Evolutionary conservation across 2,797 vertebrate genomes (phyloP), one percentile per base, ranked within the genome.

Genomic region (Sebastes iracundus): DNA sequence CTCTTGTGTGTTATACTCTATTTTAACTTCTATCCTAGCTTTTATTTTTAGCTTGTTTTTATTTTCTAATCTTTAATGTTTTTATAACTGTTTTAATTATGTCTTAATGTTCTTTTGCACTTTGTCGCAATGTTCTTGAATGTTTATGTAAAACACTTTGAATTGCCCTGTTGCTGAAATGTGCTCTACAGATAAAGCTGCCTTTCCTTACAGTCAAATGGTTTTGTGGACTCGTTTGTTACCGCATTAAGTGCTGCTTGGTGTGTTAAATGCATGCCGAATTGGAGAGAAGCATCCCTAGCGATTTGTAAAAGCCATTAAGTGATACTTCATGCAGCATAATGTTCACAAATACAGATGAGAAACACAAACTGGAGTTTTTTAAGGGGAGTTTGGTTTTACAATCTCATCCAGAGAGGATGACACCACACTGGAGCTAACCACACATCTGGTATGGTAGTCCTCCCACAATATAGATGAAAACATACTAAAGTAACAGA

Each of bases 151-250:
- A 38, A 0, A 0, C 35, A 14, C 35, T 38, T 38, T 14, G 35
- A 14, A 14, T 1, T 14, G 35, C 35, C 13, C 35, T 38, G 35
- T 2, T 38, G 35, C 13, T 38, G 35, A 38, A 14, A 38, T 38
- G 35, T 38, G 13, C 5, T 38, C 1, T 38, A 38, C 0, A 38
- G 0, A 38, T 38, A 38, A 38, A 38, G 12, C 35, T 1, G 5
- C 35, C 35, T 38, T 38, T 2, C 35, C 35, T 38, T 38, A 0
- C 13, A 38, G 35, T 38, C 3, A 16, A n/a, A 32, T 16, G 8
- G 11, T 22, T 13, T 38, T 16, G 27, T 18, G 0, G 0, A 5
- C n/a, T 13, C 0, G 0, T 4, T 28, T 2, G 3, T 32, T 27
- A 14, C 1, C 4, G 1, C 3, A 18, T 33, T 7, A 5, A 9